A percentile compares a stretch with the other conserved stretches of the same genome.
Conservation (phyloP, 1,140 invertebrate species). For the Maniola jurtina region DNA sequence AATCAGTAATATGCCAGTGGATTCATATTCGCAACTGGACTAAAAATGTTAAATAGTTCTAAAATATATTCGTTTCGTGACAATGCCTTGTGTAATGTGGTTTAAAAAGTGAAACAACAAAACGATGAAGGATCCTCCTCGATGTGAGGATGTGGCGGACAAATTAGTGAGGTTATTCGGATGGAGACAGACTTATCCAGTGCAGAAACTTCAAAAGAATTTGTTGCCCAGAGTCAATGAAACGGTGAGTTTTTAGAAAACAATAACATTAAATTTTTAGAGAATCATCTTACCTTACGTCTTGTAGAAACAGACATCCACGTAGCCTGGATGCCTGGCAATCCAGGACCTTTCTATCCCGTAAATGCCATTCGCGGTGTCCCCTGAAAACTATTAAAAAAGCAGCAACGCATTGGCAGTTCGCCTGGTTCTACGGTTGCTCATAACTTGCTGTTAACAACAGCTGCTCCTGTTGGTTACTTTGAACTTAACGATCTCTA, state of each 20-base stretch:
- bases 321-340: too few relatives aligned
- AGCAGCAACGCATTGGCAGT: too few relatives aligned
- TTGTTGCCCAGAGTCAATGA: conserved; percentile 78
- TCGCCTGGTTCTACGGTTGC: too few relatives aligned
- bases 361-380: too few relatives aligned
- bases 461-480: too few relatives aligned
- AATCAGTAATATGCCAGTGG: background rate
- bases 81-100: conserved; percentile 10
- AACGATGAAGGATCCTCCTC: conserved; percentile 71
- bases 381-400: too few relatives aligned
- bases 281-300: too few relatives aligned
- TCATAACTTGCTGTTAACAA: too few relatives aligned
- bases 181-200: conserved; percentile 87
- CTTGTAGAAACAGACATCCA: too few relatives aligned
- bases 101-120: conserved; percentile 5
- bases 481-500: too few relatives aligned
- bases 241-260: conserved; percentile 45
- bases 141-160: conserved; percentile 81
- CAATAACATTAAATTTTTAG: too few relatives aligned
- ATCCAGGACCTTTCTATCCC: too few relatives aligned
- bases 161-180: conserved; percentile 86
- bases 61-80: background rate
- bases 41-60: conserved; percentile 1
- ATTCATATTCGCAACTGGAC: background rate
- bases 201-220: conserved; percentile 85